Evolutionary conservation across 1,140 invertebrate species (phyloP), one percentile per base, ranked within the genome.

Genomic region (Pinna nobilis): DNA sequence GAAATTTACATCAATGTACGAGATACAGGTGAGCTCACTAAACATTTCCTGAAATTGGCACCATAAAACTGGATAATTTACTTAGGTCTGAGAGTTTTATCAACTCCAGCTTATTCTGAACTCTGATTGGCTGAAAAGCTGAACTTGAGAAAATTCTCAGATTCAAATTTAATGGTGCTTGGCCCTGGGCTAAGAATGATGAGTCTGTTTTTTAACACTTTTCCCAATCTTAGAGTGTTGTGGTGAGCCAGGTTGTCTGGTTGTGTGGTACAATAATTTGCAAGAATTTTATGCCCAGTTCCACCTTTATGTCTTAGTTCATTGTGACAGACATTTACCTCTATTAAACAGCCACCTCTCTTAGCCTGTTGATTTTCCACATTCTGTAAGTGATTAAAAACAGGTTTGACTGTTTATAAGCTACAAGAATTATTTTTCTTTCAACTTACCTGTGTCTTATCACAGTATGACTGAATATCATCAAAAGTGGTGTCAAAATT

Each of bases 1-100:
- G 74, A 92, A 94, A 51, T 98, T 93, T 84, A 93, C 93, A 89
- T 90, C 92, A 11, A 90, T 98, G 83, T 88, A 92, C 51, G 94
- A 95, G 37, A 97, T 98, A 80, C 93, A 94, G 84, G 91, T 91
- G 79, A 75, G 81, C 67, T 47, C 28, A 28, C n/a, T 15, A 57
- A 18, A 30, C 5, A 51, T 49, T 66, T 47, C 15, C 9, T 44
- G 9, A 11, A n/a, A 11, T 44, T 11, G 9, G n/a, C n/a, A 44
- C 39, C 9, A 44, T 9, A 11, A n/a, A n/a, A n/a, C n/a, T n/a
- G n/a, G n/a, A n/a, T n/a, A n/a, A n/a, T n/a, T n/a, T n/a, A n/a
- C n/a, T n/a, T n/a, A n/a, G n/a, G n/a, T n/a, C n/a, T n/a, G n/a
- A n/a, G n/a, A n/a, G n/a, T n/a, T n/a, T n/a, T n/a, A n/a, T n/a